Evolutionary conservation across 2,888 invertebrate genomes (phyloP), one percentile per base, ranked within the genome.

Genomic region (Lissonota sp.): DNA sequence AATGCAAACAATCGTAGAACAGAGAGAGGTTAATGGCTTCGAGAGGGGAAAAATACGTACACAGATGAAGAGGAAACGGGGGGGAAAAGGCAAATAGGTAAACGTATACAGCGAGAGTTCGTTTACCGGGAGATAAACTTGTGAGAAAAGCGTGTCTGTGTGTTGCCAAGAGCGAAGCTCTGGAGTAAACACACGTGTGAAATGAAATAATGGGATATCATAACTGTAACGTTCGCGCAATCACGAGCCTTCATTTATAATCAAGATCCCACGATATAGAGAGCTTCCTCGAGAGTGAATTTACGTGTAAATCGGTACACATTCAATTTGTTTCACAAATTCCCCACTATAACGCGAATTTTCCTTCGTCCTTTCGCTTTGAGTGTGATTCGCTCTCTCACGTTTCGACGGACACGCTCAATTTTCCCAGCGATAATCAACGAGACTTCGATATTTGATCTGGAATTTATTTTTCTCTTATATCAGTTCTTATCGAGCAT

Each of bases 11-110:
- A 80, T 82, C 82, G 79, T 74, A 3, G 64, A 67, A 83, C 75
- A 63, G 83, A 85, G 84, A 63, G 83, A 85, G 84, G 84, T 86
- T 86, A 85, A 86, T 84, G 82, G 79, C 81, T 79, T 60, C 77
- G 78, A 79, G 79, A 84, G 82, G 83, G 57, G 76, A 76, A 80
- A 76, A 64, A 73, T 51, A 7, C 14, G 51, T 69, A 66, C 72
- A 6, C 72, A 6, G 37, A 42, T 26, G 42, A 46, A 14, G 37
- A 14, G n/a, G 14, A 8, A 39, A 39, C 12, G 16, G 14, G 16
- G 12, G 12, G 70, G 46, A 26, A 55, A 64, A 26, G 26, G 26
- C 26, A 3, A 26, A 14, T 55, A 55, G 6, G 55, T 14, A n/a
- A n/a, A 70, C 37, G 75, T 58, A 67, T 8, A 53, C 60, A 53